Base-by-base conservation (phyloP, 2,113 vertebrate species). In the Blennius ocellaris region DNA sequence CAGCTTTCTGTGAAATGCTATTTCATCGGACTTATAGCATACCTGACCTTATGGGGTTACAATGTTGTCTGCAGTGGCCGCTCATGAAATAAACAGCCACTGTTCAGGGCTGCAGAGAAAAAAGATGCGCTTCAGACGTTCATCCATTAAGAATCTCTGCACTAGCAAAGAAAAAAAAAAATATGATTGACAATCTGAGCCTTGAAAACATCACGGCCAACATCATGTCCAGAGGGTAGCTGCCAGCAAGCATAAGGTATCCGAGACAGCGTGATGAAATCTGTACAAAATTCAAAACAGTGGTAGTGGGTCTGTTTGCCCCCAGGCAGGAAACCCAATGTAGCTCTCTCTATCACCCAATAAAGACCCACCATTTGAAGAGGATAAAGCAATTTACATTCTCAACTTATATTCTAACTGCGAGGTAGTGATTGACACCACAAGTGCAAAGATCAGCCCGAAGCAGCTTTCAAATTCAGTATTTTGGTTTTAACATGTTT, bases 171-270 rank as follows among this genome's bases (percentile, higher is more conserved):
- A 54, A 14, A 56, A 56, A 40, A 30, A 62, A 69, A 49, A 50
- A 60, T 16, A 12, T 5, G 5, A 65, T n/a, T 45, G 58, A 64
- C 10, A 65, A 47, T 62, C 37, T 2, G 36, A 61, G 8, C 44
- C 40, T 55, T 43, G 10, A 51, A 64, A 67, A 58, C 50, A 59
- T 15, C 57, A 44, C 8, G 0, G 45, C 15, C 39, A 67, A 73
- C 72, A 70, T 47, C 39, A 49, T 9, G 37, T 79, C 65, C 72
- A 64, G 44, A 60, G 54, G 69, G 72, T 64, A 11, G 56, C 69
- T 66, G 45, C 40, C 7, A 39, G 49, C 15, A 39, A 44, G 63
- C 51, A 68, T 55, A 41, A 45, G 69, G 61, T 50, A 52, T 52
- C 21, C 76, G n/a, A 68, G 56, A 14, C 7, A 41, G 50, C 39